phyloP scores from a whole-genome alignment of 2,797 vertebrate species.

The Natrix natrix region DNA sequence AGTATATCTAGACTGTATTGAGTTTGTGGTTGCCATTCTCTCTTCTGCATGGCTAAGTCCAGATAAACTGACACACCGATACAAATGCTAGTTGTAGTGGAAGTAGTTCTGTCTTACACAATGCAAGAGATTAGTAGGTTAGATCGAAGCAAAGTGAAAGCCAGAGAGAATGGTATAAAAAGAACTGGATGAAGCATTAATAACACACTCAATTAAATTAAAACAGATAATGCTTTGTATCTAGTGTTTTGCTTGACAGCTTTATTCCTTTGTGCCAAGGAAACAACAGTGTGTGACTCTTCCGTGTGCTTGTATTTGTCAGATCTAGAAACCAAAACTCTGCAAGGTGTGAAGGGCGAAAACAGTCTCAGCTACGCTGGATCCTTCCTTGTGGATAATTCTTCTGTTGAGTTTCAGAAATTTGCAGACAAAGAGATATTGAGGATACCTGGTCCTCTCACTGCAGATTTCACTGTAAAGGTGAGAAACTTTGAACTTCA shows the following conservation, averaged over 20 bases:
- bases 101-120: neutral
- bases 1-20: neutral
- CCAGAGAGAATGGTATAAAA: neutral
- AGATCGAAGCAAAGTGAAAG: neutral
- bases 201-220: neutral
- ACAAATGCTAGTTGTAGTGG: neutral
- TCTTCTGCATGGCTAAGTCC: neutral
- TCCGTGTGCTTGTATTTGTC: constrained; percentile 50
- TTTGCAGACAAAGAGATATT: constrained; percentile 91
- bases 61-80: neutral
- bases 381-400: constrained; percentile 87
- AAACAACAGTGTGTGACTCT: constrained; percentile 37
- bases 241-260: neutral
- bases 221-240: neutral
- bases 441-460: constrained; percentile 87
- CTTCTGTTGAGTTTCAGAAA: constrained; percentile 90
- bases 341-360: constrained; percentile 84
- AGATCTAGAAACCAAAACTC: constrained; percentile 94
- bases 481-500: constrained; percentile 69
- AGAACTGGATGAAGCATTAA: neutral
- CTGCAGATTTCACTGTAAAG: constrained; percentile 92
- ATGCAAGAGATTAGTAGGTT: neutral
- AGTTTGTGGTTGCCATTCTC: neutral
- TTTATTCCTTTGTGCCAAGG: neutral
- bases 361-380: constrained; percentile 79